phyloP scores from a whole-genome alignment of 1,140 invertebrate species.

The Drosophila trapezifrons region DNA sequence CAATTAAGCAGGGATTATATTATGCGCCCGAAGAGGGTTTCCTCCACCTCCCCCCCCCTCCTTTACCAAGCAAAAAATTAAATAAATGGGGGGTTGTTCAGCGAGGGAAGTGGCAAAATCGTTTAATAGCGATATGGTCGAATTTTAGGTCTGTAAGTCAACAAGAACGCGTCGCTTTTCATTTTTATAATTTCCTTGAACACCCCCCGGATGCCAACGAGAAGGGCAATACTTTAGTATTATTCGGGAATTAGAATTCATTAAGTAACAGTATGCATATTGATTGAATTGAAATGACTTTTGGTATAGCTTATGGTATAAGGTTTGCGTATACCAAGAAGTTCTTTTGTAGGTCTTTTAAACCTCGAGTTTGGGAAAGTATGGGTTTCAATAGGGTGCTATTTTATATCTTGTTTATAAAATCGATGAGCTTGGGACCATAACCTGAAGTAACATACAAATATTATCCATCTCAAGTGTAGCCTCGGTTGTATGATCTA shows the following conservation, averaged over 20 bases:
- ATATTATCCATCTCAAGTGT: too few species aligned
- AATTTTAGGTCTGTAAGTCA: conserved; percentile 21
- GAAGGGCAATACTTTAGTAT: neutral
- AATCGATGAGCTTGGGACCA: too few species aligned
- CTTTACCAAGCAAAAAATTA: neutral
- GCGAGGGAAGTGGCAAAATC: conserved; percentile 34
- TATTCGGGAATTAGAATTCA: neutral
- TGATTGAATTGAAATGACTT: neutral
- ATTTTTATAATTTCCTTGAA: neutral
- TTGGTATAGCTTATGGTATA: too few species aligned
- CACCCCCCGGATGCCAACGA: neutral
- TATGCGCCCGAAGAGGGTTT: conserved; percentile 31
- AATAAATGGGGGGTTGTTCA: conserved; percentile 24
- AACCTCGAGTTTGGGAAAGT: neutral
- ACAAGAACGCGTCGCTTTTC: conserved; percentile 4
- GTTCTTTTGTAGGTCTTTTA: neutral
- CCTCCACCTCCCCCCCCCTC: neutral
- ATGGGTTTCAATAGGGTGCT: neutral
- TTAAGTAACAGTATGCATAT: neutral
- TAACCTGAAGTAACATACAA: too few species aligned
- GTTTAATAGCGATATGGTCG: conserved; percentile 36
- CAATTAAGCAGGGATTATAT: conserved; percentile 61
- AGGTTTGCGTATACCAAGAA: neutral
- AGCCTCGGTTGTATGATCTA: too few species aligned
- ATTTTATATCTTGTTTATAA: too few species aligned